Conservation (phyloP, 1,140 invertebrate species). For the Xylocopa sonorina region DNA sequence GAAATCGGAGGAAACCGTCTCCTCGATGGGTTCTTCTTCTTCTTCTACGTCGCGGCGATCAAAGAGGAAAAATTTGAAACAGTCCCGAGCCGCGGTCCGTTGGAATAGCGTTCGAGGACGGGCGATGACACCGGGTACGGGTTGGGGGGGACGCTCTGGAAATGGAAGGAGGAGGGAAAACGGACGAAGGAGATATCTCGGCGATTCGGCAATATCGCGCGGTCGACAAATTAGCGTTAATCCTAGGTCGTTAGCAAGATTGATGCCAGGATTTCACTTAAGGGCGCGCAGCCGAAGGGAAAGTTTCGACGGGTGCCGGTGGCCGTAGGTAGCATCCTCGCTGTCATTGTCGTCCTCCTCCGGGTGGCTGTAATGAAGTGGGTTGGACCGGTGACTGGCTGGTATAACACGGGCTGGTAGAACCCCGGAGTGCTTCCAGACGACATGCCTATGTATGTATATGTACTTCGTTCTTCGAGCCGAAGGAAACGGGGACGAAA, state of each 20-base stretch:
- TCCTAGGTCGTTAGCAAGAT: conserved; percentile 76
- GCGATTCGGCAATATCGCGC: conserved; percentile 74
- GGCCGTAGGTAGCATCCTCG: conserved; percentile 40
- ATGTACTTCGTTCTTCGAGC: neutral
- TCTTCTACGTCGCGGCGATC: too few species aligned
- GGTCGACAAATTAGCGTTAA: conserved; percentile 78
- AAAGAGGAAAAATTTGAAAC: too few species aligned
- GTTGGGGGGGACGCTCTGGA: neutral
- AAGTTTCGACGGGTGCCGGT: conserved; percentile 52
- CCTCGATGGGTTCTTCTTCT: too few species aligned
- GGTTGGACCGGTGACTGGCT: conserved; percentile 70
- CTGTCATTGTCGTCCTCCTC: conserved; percentile 59
- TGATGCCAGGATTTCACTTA: conserved; percentile 77
- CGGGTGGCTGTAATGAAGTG: conserved; percentile 71
- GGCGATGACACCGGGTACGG: too few species aligned
- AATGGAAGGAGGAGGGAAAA: neutral
- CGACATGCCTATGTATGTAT: neutral
- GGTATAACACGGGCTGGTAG: conserved; percentile 49
- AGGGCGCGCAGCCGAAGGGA: conserved; percentile 62
- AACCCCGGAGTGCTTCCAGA: conserved; percentile 6
- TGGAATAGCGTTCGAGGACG: too few species aligned
- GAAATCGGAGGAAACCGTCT: conserved; percentile 2
- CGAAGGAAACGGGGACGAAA: conserved; percentile 31
- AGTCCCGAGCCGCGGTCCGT: too few species aligned
- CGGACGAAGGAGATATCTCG: conserved; percentile 64